A percentile compares a stretch with the other conserved stretches of the same genome.
Conservation (phyloP, 2,888 invertebrate genomes). For the Embidobia sp. region DNA sequence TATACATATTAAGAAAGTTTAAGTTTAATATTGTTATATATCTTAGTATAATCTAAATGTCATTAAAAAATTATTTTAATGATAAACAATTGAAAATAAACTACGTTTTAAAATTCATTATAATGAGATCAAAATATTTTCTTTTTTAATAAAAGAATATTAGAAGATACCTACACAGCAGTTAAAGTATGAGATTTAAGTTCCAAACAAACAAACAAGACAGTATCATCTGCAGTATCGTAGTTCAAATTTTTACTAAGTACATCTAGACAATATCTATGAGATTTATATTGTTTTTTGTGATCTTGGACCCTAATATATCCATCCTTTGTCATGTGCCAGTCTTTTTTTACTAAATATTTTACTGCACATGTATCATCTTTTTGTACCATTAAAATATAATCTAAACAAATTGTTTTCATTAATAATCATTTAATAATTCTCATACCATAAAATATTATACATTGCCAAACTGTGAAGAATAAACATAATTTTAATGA, state of each 20-base stretch:
- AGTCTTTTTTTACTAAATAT: neutral
- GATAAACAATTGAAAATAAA: no score
- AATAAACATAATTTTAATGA: no score
- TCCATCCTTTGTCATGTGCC: slow-evolving; percentile 16
- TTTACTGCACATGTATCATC: neutral
- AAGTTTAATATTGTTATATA: no score
- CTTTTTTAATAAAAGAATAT: neutral
- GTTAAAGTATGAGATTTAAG: slow-evolving; percentile 2
- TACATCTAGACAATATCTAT: slow-evolving; percentile 24
- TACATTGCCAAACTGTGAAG: no score
- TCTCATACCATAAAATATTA: no score
- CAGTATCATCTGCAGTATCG: neutral
- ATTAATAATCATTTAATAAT: no score
- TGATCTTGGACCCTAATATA: slow-evolving; percentile 11
- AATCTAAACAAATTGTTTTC: no score
- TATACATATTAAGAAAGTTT: no score
- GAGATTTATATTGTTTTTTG: slow-evolving; percentile 15
- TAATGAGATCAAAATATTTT: no score
- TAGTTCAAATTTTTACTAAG: neutral
- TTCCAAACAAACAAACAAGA: slow-evolving; percentile 17
- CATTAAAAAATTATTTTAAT: no score
- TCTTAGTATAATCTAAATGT: no score
- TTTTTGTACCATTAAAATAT: neutral
- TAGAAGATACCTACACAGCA: neutral
- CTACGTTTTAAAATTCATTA: neutral